Evolutionary conservation across 2,113 vertebrate species (phyloP).

Genomic region (Leucopsar rothschildi): DNA sequence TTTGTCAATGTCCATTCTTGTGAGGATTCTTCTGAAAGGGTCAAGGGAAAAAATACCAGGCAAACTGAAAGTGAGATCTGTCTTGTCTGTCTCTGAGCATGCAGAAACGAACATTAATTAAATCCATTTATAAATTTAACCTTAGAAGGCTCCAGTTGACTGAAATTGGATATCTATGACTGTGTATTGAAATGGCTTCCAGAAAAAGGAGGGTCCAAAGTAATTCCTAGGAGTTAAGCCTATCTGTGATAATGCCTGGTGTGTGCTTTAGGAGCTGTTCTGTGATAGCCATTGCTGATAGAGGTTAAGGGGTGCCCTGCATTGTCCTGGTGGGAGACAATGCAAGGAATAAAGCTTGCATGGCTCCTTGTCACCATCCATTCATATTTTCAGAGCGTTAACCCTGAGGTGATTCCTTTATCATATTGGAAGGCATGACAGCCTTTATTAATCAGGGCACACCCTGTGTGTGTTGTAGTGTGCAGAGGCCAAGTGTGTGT

Average conservation of each 20-base stretch:
- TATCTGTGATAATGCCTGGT: not conserved
- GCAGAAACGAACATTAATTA: not conserved
- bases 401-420: not conserved
- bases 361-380: not conserved
- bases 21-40: not conserved
- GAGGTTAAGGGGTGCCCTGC: not conserved
- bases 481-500: not conserved
- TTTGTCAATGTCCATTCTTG: not conserved
- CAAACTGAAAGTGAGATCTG: not conserved
- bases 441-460: not conserved
- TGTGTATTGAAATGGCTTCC: not conserved
- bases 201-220: not conserved
- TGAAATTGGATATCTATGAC: not conserved
- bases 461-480: conserved; percentile 3
- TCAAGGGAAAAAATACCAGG: not conserved
- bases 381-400: not conserved
- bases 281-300: not conserved
- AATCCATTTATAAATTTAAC: not conserved
- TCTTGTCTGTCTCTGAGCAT: not conserved
- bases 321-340: not conserved
- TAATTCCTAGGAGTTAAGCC: not conserved
- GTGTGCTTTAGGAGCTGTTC: not conserved
- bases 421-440: not conserved
- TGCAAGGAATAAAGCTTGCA: not conserved
- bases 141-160: not conserved